Evolutionary conservation across 1,140 invertebrate genomes (phyloP), one percentile per base, ranked within the genome.

Genomic region (Penaeus japonicus): DNA sequence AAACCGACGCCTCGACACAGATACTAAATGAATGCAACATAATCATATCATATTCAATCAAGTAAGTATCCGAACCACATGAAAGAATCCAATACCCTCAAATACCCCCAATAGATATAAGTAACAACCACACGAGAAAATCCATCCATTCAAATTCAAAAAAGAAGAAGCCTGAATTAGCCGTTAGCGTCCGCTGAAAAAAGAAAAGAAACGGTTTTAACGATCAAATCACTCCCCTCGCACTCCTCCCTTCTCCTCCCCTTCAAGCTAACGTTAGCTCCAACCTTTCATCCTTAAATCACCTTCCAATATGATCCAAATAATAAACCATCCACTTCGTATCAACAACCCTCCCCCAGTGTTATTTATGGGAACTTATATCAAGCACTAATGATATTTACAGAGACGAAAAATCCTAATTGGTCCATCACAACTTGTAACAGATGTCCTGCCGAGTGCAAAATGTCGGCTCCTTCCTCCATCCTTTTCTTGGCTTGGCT

Each of bases 361-460:
- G 57, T 87, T 87, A 87, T 87, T 87, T 87, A 87, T 87, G 85
- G 59, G 85, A 87, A 87, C 85, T 87, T 87, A 87, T 62, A 87
- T 87, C 85, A 87, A 87, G 85, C 85, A 87, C 85, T 87, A 87
- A 87, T 87, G 85, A 87, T 87, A 87, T 87, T 87, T 81, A 87
- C 79, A 57, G 79, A 75, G 85, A 82, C 75, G 85, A 82, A 87
- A 87, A 87, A 75, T 75, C 39, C 59, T 87, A 87, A 82, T 87
- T 87, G 85, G 79, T 87, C 85, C 78, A 87, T 87, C 85, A 87
- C 78, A 82, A 87, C 35, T 73, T 81, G 78, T 82, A 87, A 87
- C 85, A 87, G 78, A 87, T 87, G 85, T 87, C 78, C 57, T 57
- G n/a, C 22, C 24, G 1, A 82, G 59, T 55, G 85, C 78, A 81